These are phyloP conservation scores for Antechinus stuartii DNA, from an alignment of 2,113 vertebrate genomes.

Conservation along the genomic window DNA sequence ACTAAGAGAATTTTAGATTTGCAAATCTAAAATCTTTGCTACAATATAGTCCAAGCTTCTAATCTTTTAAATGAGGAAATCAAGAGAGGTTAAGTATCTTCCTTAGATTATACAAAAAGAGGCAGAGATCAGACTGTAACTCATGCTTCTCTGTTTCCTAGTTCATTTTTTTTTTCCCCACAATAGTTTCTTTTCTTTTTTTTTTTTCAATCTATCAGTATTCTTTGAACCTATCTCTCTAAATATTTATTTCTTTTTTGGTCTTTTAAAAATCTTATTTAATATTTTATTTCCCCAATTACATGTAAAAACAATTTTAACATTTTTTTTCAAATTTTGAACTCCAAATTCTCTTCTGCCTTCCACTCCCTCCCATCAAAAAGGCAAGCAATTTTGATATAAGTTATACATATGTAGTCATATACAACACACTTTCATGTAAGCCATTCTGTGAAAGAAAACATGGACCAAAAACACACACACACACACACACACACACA, in stretches of 20 bases:
- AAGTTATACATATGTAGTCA: no score
- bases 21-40: background rate
- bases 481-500: no score
- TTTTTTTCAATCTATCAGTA: background rate
- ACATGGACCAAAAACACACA: no score
- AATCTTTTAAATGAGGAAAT: conserved; percentile 34
- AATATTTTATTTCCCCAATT: no score
- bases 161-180: background rate
- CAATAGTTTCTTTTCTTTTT: background rate
- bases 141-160: background rate
- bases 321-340: no score
- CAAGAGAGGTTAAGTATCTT: background rate
- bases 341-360: no score
- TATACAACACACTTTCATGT: no score
- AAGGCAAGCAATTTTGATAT: no score
- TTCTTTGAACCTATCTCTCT: background rate
- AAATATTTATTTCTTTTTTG: background rate
- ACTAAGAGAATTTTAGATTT: background rate
- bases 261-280: no score
- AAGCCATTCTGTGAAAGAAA: no score
- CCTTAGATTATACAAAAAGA: background rate
- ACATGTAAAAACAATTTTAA: no score
- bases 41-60: background rate
- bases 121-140: background rate
- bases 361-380: no score